phyloP scores from a whole-genome alignment of 2,113 vertebrate species.

The Carlito syrichta region DNA sequence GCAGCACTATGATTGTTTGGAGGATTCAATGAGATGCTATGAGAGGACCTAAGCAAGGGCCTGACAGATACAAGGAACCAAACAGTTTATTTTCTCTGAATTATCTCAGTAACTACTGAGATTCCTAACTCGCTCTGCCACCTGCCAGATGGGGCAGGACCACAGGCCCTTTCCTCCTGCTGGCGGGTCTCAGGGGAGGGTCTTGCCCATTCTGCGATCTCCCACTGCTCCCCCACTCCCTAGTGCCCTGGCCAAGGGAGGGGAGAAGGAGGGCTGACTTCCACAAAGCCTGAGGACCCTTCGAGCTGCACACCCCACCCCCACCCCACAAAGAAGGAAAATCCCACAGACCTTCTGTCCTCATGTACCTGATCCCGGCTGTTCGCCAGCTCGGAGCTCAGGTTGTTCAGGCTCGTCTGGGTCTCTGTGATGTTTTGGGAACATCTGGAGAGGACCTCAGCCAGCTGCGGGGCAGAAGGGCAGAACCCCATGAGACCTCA shows the following conservation, averaged over 20 bases:
- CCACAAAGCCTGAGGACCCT: background rate
- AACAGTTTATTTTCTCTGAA: background rate
- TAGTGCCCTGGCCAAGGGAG: background rate
- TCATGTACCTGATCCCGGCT: constrained; percentile 72
- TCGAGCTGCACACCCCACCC: fast-evolving
- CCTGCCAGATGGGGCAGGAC: background rate
- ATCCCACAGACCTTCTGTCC: constrained; percentile 80
- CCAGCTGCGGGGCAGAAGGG: constrained; percentile 61
- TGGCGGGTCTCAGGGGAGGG: background rate
- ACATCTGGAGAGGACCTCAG: constrained; percentile 78
- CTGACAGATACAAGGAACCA: background rate
- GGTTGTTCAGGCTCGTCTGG: constrained; percentile 30
- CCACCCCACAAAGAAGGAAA: constrained; percentile 13
- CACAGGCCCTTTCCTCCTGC: background rate
- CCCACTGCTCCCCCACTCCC: fast-evolving
- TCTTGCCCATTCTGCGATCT: background rate
- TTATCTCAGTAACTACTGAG: background rate
- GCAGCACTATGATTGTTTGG: background rate
- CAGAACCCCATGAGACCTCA: background rate
- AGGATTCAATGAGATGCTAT: no score
- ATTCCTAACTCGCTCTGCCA: background rate
- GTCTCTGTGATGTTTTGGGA: constrained; percentile 75
- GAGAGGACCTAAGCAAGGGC: background rate
- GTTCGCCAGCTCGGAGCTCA: constrained; percentile 72
- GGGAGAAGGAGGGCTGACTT: background rate